Evolutionary conservation across 2,888 invertebrate genomes (phyloP), one percentile per base, ranked within the genome.

Genomic region (Osmoderma eremita): DNA sequence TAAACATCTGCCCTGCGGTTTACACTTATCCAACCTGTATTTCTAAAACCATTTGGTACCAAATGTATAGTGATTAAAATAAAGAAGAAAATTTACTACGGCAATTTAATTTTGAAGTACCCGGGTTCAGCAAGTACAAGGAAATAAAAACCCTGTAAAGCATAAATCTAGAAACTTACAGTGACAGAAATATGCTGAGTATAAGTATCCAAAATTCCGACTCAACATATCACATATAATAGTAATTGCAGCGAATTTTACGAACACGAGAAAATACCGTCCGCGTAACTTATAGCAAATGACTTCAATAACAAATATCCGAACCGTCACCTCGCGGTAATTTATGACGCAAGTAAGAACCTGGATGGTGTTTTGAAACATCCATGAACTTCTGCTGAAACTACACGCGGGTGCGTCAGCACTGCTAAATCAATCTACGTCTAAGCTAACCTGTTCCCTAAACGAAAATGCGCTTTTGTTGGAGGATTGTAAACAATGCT

Each of bases 231-330:
- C n/a, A n/a, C 17, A 10, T 45, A 45, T n/a, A 45, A 2, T 30
- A 17, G 24, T 42, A 42, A 45, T 42, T 30, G 15, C 36, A 53
- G 36, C 38, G 53, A 53, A 18, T 38, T 53, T 24, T 53, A 3
- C 58, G 13, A 58, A 24, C 24, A 45, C 24, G 8, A 24, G 45
- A 58, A 58, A 58, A 42, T 58, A 58, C 17, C 58, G 22, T 56
- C 22, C 39, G 6, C 17, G 18, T 56, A 22, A 56, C 54, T 56
- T 56, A 39, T 56, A 39, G 24, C 58, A 58, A 58, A 58, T 45
- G 58, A 45, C 58, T 30, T 12, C 58, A 45, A 45, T 45, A 58
- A 58, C 58, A 58, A 58, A 58, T 58, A 45, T 58, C 45, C 45
- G 22, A 58, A 30, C 24, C 45, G 58, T 42, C 58, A 58, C 58